Evolutionary conservation across 2,888 invertebrate genomes (phyloP), one percentile per base, ranked within the genome.

Genomic region (Ecdyonurus torrentis): DNA sequence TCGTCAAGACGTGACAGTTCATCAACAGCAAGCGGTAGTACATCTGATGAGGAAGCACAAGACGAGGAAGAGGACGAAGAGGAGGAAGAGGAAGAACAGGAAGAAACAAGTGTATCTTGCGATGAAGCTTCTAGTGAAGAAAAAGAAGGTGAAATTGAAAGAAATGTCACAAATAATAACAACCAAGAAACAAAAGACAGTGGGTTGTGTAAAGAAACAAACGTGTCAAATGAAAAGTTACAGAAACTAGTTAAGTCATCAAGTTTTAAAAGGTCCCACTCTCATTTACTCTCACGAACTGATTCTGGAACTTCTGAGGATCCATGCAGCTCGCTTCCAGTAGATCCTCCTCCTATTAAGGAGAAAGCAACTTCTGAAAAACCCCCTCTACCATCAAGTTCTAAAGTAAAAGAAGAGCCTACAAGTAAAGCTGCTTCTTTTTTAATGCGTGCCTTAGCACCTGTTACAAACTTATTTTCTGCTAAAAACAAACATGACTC

Each of bases 391-490:
- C 78, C 79, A 68, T 80, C 82, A 22, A 80, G 81, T 1, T 74
- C 77, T 2, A 74, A 73, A 68, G 75, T 78, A 18, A 76, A 75
- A 66, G 55, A 55, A 55, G 22, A 55, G 5, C 3, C 3, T 20
- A 20, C 55, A 55, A 55, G 22, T 7, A 55, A 55, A 20, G 55
- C 55, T 10, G 55, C 55, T 73, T 84, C 85, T 24, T 85, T 86
- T 71, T 76, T 88, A 61, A 83, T 86, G 75, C 75, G 87, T 70
- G 86, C 87, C 58, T 74, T 89, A 68, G 87, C 86, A 60, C 87
- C 87, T 1, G 86, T 88, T 3, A 86, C 87, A 22, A 86, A 83
- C 75, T 78, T 87, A 66, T 88, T 88, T 70, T 23, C 83, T 73
- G 76, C 76, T 64, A 80, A 82, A 70, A 76, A 77, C 65, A 81